Evolutionary conservation across 2,797 vertebrate species (phyloP).

Genomic region (Philypnodon macrostomus): DNA sequence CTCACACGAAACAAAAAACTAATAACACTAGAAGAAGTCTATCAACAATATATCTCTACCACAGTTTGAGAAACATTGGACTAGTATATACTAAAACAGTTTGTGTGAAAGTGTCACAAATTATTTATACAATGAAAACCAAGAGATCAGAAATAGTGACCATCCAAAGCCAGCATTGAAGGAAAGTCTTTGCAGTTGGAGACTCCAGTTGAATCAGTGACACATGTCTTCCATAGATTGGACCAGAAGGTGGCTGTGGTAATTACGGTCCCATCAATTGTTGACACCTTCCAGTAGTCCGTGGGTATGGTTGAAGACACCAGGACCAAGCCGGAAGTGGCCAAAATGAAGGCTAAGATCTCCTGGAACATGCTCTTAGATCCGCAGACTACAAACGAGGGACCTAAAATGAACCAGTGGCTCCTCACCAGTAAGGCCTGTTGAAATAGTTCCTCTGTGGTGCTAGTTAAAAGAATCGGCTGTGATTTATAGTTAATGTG

Average conservation of each 20-base stretch:
- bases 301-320: conserved; percentile 90
- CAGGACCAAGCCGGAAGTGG: conserved; percentile 88
- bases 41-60: no score
- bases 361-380: conserved; percentile 83
- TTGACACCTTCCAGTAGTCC: conserved; percentile 95
- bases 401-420: conserved; percentile 20
- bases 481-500: conserved; percentile 70
- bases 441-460: conserved; percentile 28
- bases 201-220: conserved; percentile 94
- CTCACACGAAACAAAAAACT: no score
- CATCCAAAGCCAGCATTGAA: conserved; percentile 91
- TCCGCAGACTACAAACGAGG: conserved; percentile 22
- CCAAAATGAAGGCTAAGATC: conserved; percentile 85
- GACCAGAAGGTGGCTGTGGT: conserved; percentile 93
- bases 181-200: conserved; percentile 96
- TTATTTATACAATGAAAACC: neutral
- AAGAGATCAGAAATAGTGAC: conserved; percentile 53
- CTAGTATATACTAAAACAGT: neutral
- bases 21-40: no score
- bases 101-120: no score
- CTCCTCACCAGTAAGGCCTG: conserved; percentile 9
- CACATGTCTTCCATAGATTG: conserved; percentile 94
- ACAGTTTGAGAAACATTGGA: no score
- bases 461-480: conserved; percentile 39
- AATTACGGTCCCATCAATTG: conserved; percentile 91